Percentiles rank a stretch among this genome's conserved stretches.
phyloP scores from a whole-genome alignment of 2,113 vertebrate species.

The Seriola quinqueradiata region DNA sequence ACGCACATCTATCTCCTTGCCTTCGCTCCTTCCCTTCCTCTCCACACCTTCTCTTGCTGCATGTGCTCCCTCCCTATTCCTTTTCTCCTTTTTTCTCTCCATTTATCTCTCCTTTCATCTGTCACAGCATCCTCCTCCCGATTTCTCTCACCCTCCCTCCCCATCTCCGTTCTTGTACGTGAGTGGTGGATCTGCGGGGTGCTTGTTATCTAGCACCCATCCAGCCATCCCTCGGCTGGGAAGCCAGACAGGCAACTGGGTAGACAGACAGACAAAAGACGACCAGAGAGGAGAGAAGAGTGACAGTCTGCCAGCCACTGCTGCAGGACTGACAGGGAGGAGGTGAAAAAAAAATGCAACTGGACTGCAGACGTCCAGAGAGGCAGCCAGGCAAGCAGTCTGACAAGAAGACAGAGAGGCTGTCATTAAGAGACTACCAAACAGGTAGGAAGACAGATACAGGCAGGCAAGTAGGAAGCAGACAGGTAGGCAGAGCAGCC shows the following conservation, averaged over 20 bases:
- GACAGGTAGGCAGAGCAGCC: constrained; percentile 54
- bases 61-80: constrained; percentile 25
- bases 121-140: constrained; percentile 32
- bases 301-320: constrained; percentile 51
- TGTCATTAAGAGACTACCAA: constrained; percentile 24
- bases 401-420: constrained; percentile 53
- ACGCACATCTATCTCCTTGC: constrained; percentile 21
- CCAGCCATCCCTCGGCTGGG: constrained; percentile 70
- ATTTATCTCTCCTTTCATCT: constrained; percentile 64
- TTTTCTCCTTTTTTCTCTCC: constrained; percentile 29
- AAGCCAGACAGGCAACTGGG: constrained; percentile 49
- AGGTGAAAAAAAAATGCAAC: constrained; percentile 13
- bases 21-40: constrained; percentile 34
- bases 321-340: constrained; percentile 56
- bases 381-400: constrained; percentile 41
- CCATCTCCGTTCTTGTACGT: constrained; percentile 37
- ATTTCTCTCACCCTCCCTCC: constrained; percentile 36
- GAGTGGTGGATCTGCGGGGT: constrained; percentile 67
- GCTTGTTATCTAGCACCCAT: constrained; percentile 79
- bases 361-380: constrained; percentile 32
- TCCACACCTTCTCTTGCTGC: constrained; percentile 28
- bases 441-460: constrained; percentile 38
- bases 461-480: constrained; percentile 43
- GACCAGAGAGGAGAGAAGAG: constrained; percentile 39
- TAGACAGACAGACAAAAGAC: constrained; percentile 46